Evolutionary conservation across 2,113 vertebrate genomes (phyloP).

Genomic region (Isurus oxyrinchus): DNA sequence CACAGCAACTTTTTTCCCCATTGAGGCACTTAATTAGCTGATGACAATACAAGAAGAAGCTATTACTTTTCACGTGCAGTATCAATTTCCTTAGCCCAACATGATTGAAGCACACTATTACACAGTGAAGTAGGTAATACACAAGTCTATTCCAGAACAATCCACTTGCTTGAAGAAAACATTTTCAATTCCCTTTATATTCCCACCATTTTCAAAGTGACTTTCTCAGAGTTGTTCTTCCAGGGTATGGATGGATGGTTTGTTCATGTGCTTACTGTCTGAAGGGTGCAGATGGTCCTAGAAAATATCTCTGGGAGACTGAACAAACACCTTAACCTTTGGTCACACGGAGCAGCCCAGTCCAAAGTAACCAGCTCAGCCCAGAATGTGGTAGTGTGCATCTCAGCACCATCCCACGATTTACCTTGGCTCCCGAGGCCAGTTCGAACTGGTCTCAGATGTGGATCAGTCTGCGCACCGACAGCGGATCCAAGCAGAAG

Average conservation of each 20-base stretch:
- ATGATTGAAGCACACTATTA: neutral
- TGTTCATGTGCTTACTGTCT: neutral
- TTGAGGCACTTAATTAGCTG: neutral
- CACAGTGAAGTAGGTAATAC: neutral
- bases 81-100: neutral
- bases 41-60: neutral
- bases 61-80: neutral
- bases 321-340: no score
- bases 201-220: neutral
- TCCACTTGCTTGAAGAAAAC: neutral
- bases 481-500: no score
- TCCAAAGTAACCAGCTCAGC: no score
- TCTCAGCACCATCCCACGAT: no score
- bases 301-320: neutral
- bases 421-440: no score
- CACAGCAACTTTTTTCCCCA: neutral
- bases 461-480: no score
- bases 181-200: neutral
- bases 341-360: no score
- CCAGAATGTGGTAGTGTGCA: no score
- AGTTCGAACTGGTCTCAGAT: no score
- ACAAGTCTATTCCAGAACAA: neutral
- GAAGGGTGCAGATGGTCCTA: neutral
- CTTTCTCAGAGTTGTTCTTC: neutral
- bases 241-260: neutral